These are phyloP conservation scores for Ptychoptera contaminata DNA, from an alignment of 2,888 invertebrate genomes.

Conservation along the genomic window DNA sequence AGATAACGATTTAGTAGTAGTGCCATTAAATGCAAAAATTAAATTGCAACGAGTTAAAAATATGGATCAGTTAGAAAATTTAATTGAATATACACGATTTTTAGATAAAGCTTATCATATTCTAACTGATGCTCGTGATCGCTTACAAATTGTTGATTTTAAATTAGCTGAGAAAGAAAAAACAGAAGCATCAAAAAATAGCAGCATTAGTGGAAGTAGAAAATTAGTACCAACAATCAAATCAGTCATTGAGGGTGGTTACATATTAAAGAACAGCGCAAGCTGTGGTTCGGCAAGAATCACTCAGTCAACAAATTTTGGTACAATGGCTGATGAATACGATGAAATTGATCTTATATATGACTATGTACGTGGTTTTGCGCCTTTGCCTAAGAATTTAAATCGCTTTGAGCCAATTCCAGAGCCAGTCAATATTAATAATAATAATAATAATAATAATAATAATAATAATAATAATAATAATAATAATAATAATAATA, in stretches of 20 bases:
- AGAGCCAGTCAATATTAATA: constrained; percentile 26
- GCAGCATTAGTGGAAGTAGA: constrained; percentile 8
- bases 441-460: constrained; percentile 8
- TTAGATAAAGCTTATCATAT: constrained; percentile 62
- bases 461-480: constrained; percentile 5
- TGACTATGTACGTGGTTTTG: constrained; percentile 86
- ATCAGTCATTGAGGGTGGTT: constrained; percentile 38
- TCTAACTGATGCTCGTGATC: constrained; percentile 54
- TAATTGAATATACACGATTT: constrained; percentile 60
- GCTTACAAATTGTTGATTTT: constrained; percentile 66
- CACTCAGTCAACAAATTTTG: constrained; percentile 32
- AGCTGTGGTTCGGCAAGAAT: constrained; percentile 55
- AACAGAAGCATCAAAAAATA: constrained; percentile 21
- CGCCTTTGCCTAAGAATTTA: constrained; percentile 67
- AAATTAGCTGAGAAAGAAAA: constrained; percentile 52
- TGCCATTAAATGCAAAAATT: constrained; percentile 73
- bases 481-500: neutral
- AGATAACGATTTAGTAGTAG: constrained; percentile 61
- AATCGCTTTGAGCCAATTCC: constrained; percentile 33
- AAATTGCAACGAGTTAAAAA: constrained; percentile 72
- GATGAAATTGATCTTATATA: constrained; percentile 95
- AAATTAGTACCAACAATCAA: constrained; percentile 26
- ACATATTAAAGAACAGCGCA: constrained; percentile 57
- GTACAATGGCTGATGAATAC: constrained; percentile 65
- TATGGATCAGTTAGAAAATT: constrained; percentile 59